Evolutionary conservation across 2,797 vertebrate genomes (phyloP).

Genomic region (Myotis vivesi): DNA sequence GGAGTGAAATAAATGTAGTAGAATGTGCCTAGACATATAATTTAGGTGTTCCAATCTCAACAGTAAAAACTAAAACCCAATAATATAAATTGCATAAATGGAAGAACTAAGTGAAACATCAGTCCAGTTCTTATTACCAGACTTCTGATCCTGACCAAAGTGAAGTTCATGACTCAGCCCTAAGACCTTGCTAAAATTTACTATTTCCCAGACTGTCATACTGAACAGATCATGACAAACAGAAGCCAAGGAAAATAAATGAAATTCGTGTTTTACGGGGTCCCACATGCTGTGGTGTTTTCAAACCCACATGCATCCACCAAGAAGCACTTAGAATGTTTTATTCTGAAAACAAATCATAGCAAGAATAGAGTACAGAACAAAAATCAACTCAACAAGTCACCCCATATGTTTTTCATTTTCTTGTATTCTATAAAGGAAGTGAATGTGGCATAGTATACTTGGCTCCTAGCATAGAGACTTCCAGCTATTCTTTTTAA

Average conservation of each 20-base stretch:
- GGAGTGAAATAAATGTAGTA: background rate
- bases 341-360: constrained; percentile 82
- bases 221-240: constrained; percentile 86
- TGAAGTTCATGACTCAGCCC: constrained; percentile 77
- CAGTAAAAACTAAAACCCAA: constrained; percentile 50
- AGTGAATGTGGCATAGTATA: constrained; percentile 79
- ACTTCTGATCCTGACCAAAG: constrained; percentile 74
- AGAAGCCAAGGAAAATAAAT: constrained; percentile 89
- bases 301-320: constrained; percentile 82
- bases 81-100: constrained; percentile 45
- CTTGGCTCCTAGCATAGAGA: constrained; percentile 69
- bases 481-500: constrained; percentile 70
- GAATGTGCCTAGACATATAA: background rate
- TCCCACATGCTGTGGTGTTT: constrained; percentile 84
- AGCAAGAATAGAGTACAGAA: constrained; percentile 78
- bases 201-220: constrained; percentile 83
- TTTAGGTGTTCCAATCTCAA: constrained; percentile 12
- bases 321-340: constrained; percentile 78
- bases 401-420: constrained; percentile 85
- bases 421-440: constrained; percentile 79
- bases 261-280: constrained; percentile 83
- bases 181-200: constrained; percentile 80
- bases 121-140: constrained; percentile 69
- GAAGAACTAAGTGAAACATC: constrained; percentile 62
- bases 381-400: constrained; percentile 83